Evolutionary conservation across 2,797 vertebrate species (phyloP).

Genomic region (Cygnus olor): DNA sequence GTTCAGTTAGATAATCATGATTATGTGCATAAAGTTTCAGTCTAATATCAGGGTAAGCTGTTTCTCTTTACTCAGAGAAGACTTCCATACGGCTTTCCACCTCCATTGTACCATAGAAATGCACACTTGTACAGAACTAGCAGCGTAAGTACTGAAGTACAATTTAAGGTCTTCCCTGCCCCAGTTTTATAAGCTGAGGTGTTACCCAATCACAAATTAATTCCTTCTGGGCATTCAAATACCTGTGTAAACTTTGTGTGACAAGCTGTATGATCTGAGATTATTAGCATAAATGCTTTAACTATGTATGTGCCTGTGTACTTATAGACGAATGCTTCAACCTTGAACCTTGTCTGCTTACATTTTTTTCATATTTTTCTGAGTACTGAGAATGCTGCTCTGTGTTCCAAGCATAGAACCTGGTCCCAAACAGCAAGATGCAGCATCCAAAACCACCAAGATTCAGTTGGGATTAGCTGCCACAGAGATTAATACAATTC

Average conservation of each 20-base stretch:
- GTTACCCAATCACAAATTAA: background rate
- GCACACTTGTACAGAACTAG: background rate
- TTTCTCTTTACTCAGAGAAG: background rate
- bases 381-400: background rate
- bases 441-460: background rate
- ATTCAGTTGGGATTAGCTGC: background rate
- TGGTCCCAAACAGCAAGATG: background rate
- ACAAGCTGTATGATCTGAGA: background rate
- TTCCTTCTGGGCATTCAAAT: background rate
- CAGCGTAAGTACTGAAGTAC: background rate
- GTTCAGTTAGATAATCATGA: background rate
- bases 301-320: background rate
- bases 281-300: background rate
- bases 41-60: background rate
- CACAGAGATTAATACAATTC: background rate
- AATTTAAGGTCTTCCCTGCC: background rate
- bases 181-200: background rate
- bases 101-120: background rate
- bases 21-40: background rate
- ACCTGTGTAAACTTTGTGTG: background rate
- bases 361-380: background rate
- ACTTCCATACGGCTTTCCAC: background rate
- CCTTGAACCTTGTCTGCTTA: background rate
- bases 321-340: background rate
- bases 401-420: background rate